phyloP scores from a whole-genome alignment of 2,113 vertebrate genomes.

The Illadopsis cleaveri region DNA sequence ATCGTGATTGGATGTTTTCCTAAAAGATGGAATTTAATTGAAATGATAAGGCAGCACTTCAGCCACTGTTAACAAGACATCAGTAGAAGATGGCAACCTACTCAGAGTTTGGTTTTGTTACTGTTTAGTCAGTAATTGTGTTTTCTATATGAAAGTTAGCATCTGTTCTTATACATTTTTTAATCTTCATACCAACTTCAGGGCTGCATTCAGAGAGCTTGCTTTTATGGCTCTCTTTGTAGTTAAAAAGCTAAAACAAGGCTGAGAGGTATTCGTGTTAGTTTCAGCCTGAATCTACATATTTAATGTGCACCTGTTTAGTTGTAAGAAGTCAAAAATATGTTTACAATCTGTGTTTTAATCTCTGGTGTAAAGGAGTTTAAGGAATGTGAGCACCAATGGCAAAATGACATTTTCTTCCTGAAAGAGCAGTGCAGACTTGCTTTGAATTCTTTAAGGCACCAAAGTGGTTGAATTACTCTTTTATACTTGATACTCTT shows the following conservation, averaged over 20 bases:
- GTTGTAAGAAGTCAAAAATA: not conserved
- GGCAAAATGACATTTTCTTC: not conserved
- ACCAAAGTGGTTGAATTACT: not conserved
- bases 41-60: not conserved
- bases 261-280: not conserved
- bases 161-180: slow-evolving; percentile 14
- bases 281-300: not conserved
- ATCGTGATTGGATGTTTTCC: not conserved
- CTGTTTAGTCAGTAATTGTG: slow-evolving; percentile 14
- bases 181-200: not conserved
- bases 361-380: not conserved
- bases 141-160: not conserved
- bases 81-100: not conserved
- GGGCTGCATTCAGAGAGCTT: not conserved
- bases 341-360: not conserved
- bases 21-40: not conserved
- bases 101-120: not conserved
- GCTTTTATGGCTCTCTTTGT: not conserved
- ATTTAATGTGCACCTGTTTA: slow-evolving; percentile 7
- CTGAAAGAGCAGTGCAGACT: not conserved
- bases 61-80: not conserved
- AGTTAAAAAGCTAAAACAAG: not conserved
- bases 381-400: not conserved
- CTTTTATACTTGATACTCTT: not conserved
- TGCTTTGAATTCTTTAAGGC: not conserved